Base-by-base conservation (phyloP, 2,888 invertebrate genomes). In the Elmis aenea region DNA sequence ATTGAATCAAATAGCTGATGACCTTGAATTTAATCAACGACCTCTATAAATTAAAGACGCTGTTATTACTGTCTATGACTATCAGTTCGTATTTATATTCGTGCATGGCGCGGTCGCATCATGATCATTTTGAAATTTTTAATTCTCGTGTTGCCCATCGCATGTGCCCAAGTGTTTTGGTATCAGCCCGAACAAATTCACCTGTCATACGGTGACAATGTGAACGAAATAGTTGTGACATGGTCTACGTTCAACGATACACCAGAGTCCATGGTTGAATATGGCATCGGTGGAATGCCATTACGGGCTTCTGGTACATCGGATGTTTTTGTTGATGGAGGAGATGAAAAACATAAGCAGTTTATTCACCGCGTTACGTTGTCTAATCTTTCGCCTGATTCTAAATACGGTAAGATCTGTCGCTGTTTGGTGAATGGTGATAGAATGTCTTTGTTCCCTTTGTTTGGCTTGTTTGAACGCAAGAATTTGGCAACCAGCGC, bases 241-340 rank as follows among this genome's bases (percentile, higher is more conserved):
- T 91, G 90, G 90, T 81, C 82, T 2, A 91, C 91, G 5, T 76
- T 76, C 58, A 68, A 80, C 50, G 80, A 80, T 49, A 81, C 86
- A 0, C 52, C 68, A 8, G 70, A 74, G 38, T 83, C 86, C 0
- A 54, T 80, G 14, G 89, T 88, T 13, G 80, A 85, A 62, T 90
- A 83, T 62, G 88, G 89, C 1, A 74, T 77, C 41, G 68, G 66
- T 2, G 73, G 72, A 9, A 69, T 81, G 54, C 63, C 75, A 44
- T 59, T 73, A 23, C 68, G 61, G 29, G 77, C 75, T 0, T 46
- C 39, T 6, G 89, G 89, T 3, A 60, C 57, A 33, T 71, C 79
- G 10, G 72, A 68, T 3, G 52, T 74, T 20, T 92, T 92, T 64
- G 70, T 78, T 1, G 90, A 91, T 61, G 89, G 87, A 2, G 91